Conservation (phyloP, 2,113 vertebrate species). For the Equus przewalskii region DNA sequence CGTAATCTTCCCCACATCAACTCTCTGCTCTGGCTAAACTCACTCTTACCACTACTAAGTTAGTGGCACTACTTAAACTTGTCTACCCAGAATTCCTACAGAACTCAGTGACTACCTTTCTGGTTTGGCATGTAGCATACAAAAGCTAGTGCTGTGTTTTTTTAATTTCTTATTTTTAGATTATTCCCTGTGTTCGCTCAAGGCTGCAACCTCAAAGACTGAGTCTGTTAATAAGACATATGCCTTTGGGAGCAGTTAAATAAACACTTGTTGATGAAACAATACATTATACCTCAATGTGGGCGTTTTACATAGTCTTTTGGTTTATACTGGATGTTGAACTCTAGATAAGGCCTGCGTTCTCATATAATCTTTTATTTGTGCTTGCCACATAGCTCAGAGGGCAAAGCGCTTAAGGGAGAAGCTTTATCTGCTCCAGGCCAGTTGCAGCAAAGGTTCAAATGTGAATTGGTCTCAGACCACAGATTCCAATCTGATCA, state of each 20-base stretch:
- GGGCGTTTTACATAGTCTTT: background rate
- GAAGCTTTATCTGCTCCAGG: background rate
- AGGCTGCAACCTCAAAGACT: background rate
- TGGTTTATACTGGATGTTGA: conserved; percentile 16
- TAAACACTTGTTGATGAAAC: conserved; percentile 55
- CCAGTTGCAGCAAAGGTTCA: background rate
- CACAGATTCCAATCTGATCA: conserved; percentile 30
- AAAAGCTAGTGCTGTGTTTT: background rate
- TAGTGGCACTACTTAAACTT: background rate
- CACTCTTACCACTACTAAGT: background rate
- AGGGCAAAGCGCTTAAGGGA: background rate
- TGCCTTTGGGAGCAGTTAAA: conserved; percentile 22
- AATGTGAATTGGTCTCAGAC: conserved; percentile 15
- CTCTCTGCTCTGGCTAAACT: background rate
- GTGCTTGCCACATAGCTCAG: background rate
- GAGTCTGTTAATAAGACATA: background rate
- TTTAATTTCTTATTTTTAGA: background rate
- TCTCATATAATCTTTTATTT: background rate
- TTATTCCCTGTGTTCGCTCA: background rate
- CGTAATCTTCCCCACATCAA: background rate
- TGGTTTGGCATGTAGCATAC: background rate
- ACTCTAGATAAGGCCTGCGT: background rate
- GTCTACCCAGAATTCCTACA: background rate
- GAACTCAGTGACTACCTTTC: background rate
- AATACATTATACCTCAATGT: background rate